Conservation (phyloP, 1,140 invertebrate genomes). For the Drosophila ogumai region DNA sequence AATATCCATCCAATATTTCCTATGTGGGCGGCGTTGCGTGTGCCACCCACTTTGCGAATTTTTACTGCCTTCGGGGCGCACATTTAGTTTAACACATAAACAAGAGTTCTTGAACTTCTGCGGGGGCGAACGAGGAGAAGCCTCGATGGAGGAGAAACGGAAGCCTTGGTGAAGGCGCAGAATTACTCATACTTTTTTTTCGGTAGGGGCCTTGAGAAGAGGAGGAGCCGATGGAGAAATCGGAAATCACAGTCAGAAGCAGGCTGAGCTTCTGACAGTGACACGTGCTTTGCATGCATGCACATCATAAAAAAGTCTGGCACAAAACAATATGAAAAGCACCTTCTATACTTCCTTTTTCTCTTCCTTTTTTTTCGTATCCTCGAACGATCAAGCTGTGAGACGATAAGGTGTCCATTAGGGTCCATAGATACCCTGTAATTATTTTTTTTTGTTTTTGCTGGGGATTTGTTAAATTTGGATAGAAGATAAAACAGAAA, state of each 20-base stretch:
- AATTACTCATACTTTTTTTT: conserved; percentile 23
- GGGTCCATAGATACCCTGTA: background rate
- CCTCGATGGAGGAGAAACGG: conserved; percentile 2
- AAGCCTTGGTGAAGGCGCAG: conserved; percentile 39
- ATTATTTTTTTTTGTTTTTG: background rate
- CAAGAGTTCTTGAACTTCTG: conserved; percentile 70
- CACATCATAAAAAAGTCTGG: conserved; percentile 78
- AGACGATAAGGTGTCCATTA: background rate
- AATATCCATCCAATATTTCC: conserved; percentile 19
- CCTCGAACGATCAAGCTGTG: conserved; percentile 29
- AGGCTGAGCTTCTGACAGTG: conserved; percentile 69
- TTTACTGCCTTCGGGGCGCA: conserved; percentile 38
- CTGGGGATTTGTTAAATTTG: background rate
- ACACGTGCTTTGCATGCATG: conserved; percentile 83
- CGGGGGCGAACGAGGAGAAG: background rate
- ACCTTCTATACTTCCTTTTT: conserved; percentile 3
- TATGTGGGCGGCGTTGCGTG: conserved; percentile 57
- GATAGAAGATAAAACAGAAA: no score
- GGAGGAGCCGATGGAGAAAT: conserved; percentile 23
- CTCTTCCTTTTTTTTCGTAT: background rate
- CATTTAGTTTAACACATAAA: conserved; percentile 74
- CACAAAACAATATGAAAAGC: conserved; percentile 63
- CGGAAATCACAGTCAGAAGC: conserved; percentile 44
- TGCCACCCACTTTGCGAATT: conserved; percentile 67
- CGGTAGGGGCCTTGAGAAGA: conserved; percentile 26